Evolutionary conservation across 2,113 vertebrate genomes (phyloP).

Genomic region (Carollia perspicillata): DNA sequence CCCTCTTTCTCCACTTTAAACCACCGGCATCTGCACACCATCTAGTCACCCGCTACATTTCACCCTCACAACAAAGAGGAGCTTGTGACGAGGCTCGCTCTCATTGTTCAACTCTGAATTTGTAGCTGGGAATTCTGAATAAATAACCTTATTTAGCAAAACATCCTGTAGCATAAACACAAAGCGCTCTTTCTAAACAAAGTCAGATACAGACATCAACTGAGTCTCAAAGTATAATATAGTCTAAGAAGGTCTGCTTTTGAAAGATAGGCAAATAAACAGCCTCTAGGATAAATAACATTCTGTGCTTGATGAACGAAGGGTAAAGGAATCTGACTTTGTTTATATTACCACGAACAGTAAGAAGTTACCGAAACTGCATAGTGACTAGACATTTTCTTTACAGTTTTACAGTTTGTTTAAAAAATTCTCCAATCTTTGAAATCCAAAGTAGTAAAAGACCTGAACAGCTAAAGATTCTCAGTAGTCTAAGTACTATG

Average conservation of each 20-base stretch:
- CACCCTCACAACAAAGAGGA: neutral
- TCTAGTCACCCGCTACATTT: neutral
- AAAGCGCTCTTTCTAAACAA: slow-evolving; percentile 24
- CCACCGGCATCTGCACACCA: neutral
- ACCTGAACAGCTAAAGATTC: neutral
- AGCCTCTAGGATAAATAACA: neutral
- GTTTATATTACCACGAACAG: slow-evolving; percentile 4
- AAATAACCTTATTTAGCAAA: slow-evolving; percentile 17
- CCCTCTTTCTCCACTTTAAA: neutral
- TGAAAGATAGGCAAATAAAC: neutral
- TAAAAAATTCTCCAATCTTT: slow-evolving; percentile 10
- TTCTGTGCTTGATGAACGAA: neutral
- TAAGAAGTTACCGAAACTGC: slow-evolving; percentile 5
- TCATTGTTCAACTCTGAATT: neutral
- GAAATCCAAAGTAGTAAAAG: slow-evolving; percentile 35
- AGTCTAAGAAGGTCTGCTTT: slow-evolving; percentile 11
- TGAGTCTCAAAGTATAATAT: neutral
- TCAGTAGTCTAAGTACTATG: neutral
- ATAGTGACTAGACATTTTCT: neutral
- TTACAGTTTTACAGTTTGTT: neutral
- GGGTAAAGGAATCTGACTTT: neutral
- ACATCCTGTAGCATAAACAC: slow-evolving; percentile 13
- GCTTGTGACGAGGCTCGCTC: neutral
- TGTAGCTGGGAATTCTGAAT: slow-evolving; percentile 10
- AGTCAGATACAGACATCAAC: slow-evolving; percentile 27